Evolutionary conservation across 2,888 invertebrate species (phyloP).

Genomic region (Sthenelais limicola): DNA sequence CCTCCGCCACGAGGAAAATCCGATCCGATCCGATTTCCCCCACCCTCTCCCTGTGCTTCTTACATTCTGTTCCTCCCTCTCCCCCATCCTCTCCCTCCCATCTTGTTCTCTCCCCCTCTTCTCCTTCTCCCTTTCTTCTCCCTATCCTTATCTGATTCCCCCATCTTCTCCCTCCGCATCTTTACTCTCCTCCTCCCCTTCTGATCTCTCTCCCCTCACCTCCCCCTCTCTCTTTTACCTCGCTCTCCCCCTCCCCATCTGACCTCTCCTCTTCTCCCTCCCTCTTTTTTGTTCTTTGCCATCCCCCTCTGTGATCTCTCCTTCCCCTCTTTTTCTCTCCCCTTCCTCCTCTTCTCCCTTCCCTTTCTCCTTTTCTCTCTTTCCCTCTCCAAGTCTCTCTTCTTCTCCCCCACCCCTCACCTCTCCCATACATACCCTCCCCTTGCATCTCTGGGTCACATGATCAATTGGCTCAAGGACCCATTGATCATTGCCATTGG

Average conservation of each 20-base stretch:
- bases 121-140: too few species aligned
- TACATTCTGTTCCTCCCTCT: too few species aligned
- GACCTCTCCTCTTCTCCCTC: background rate
- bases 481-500: too few species aligned
- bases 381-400: background rate
- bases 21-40: too few species aligned
- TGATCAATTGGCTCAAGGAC: too few species aligned
- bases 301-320: background rate
- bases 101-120: too few species aligned
- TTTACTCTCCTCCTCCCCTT: background rate
- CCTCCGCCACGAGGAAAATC: too few species aligned
- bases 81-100: too few species aligned
- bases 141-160: too few species aligned
- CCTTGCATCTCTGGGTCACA: conserved; percentile 10
- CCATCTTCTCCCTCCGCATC: too few species aligned
- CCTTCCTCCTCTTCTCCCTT: background rate
- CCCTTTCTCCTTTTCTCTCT: background rate
- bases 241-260: background rate
- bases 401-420: background rate
- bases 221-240: background rate
- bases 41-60: too few species aligned
- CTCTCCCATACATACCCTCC: background rate
- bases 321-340: background rate
- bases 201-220: background rate
- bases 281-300: background rate